Conservation (phyloP, 1,140 invertebrate species). For the Maconellicoccus hirsutus region DNA sequence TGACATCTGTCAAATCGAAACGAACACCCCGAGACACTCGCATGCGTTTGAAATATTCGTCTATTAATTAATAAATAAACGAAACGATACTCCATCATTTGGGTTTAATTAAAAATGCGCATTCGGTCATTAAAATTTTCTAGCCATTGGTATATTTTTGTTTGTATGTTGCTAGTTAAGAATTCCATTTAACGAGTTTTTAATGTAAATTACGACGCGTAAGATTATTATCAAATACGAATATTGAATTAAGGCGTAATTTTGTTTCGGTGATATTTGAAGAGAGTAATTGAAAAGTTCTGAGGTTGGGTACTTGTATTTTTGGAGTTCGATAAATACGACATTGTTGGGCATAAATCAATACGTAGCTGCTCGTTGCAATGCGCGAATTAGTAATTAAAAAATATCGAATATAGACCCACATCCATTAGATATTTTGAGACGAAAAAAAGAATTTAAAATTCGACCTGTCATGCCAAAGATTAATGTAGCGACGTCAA, state of each 20-base stretch:
- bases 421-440: background rate
- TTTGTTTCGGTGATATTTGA: too few species aligned
- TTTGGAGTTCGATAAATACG: too few species aligned
- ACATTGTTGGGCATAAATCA: background rate
- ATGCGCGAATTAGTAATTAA: background rate
- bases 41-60: conserved; percentile 2
- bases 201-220: background rate
- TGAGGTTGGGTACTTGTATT: too few species aligned
- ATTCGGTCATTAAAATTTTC: background rate
- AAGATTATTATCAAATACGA: background rate
- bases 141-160: background rate
- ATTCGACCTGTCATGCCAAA: background rate
- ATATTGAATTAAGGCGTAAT: background rate
- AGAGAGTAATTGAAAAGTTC: background rate
- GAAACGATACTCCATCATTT: background rate
- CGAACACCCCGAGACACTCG: background rate
- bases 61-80: conserved; percentile 1
- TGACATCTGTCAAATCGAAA: background rate
- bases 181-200: background rate
- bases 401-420: background rate
- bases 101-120: background rate
- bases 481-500: background rate
- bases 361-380: background rate
- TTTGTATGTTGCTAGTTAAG: too few species aligned
- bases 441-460: background rate